phyloP scores from a whole-genome alignment of 2,888 invertebrate genomes.

The Nebria brevicollis region DNA sequence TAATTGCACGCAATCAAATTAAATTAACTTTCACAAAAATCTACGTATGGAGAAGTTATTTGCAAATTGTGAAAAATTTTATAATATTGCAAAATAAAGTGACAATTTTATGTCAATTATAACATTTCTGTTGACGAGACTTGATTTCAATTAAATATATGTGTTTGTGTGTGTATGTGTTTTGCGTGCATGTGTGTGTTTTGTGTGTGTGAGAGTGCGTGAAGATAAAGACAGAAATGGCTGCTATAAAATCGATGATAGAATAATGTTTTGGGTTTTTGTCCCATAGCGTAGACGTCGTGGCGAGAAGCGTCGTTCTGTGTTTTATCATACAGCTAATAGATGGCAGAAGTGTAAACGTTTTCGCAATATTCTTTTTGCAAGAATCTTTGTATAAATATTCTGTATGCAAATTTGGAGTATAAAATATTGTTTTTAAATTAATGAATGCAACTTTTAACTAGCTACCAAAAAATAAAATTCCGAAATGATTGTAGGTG shows the following conservation, averaged over 20 bases:
- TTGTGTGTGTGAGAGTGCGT: background rate
- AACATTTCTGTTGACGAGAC: background rate
- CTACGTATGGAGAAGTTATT: background rate
- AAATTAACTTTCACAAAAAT: background rate
- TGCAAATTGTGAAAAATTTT: background rate
- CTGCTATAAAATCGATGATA: slow-evolving; percentile 2
- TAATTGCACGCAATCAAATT: background rate
- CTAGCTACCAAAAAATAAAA: background rate
- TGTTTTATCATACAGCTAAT: background rate
- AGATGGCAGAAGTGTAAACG: slow-evolving; percentile 6
- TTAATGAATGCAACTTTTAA: background rate
- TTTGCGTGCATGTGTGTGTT: background rate
- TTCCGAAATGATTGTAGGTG: background rate
- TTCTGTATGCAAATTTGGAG: background rate
- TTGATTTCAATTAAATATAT: background rate
- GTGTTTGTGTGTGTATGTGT: background rate
- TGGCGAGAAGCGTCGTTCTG: slow-evolving; percentile 13
- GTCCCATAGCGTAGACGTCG: background rate
- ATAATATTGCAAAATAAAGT: background rate
- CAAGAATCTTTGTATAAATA: background rate
- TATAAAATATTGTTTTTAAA: slow-evolving; percentile 1
- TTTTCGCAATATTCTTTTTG: background rate
- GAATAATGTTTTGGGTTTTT: background rate
- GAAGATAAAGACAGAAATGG: background rate
- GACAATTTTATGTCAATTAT: background rate